Conservation (phyloP, 2,113 vertebrate genomes). For the Odobenus rosmarus region DNA sequence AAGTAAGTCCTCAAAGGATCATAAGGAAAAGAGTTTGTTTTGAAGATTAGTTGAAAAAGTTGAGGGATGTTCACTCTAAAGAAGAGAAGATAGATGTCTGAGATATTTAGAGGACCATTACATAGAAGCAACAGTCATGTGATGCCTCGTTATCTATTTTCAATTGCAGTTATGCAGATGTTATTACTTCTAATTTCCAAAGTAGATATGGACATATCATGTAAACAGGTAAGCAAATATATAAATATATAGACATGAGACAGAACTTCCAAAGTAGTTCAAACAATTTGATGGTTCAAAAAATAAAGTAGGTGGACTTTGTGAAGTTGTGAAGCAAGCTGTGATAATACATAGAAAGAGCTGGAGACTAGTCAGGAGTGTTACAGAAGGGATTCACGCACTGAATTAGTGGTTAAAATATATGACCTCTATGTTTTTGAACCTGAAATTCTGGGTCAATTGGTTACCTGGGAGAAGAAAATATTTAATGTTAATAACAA, state of each 20-base stretch:
- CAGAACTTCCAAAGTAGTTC: neutral
- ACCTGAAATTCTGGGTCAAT: neutral
- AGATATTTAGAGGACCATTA: slow-evolving; percentile 1
- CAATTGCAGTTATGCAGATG: neutral
- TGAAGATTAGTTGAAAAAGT: neutral
- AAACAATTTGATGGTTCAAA: slow-evolving; percentile 10
- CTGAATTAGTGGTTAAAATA: neutral
- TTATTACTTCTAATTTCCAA: neutral
- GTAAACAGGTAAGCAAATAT: neutral
- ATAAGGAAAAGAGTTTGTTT: neutral
- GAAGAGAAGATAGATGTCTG: neutral
- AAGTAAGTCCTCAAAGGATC: neutral
- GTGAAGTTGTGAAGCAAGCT: neutral
- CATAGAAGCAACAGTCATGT: neutral
- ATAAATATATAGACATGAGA: neutral
- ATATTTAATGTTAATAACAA: neutral
- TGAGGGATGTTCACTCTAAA: neutral
- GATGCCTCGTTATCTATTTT: neutral
- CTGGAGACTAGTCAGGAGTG: neutral
- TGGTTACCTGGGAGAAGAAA: neutral
- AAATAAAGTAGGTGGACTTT: neutral
- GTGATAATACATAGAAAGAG: neutral
- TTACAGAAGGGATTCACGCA: neutral
- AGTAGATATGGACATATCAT: neutral
- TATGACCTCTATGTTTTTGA: neutral